Percentiles rank a stretch among this genome's conserved stretches.
phyloP scores from a whole-genome alignment of 2,113 vertebrate genomes.

The Caracal caracal region DNA sequence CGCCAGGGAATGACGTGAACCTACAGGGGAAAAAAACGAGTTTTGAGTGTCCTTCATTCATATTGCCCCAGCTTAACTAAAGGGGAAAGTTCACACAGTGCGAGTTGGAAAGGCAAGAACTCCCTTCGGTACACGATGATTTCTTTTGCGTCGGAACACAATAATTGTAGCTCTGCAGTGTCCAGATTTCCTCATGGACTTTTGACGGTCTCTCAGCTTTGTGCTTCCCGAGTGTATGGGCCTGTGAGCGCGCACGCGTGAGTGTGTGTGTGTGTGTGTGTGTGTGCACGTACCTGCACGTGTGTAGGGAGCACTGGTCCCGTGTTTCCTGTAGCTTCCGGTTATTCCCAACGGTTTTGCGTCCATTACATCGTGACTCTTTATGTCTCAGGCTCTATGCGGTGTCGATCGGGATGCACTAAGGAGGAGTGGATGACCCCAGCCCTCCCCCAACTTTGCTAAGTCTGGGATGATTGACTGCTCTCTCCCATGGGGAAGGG shows the following conservation, averaged over 20 bases:
- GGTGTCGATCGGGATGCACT: not conserved
- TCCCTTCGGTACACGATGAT: not conserved
- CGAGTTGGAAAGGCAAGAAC: not conserved
- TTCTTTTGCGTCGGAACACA: not conserved
- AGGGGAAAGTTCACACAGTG: not conserved
- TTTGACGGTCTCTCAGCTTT: not conserved
- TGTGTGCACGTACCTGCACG: accelerated
- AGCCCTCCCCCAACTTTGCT: too few relatives aligned
- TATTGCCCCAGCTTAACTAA: not conserved
- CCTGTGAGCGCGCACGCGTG: accelerated
- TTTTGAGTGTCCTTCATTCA: not conserved
- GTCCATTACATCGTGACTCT: not conserved
- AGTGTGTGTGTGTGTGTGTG: too few relatives aligned
- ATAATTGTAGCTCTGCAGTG: accelerated
- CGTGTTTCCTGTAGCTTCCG: not conserved
- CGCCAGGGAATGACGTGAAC: not conserved
- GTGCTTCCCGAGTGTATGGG: not conserved
- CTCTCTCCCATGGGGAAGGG: not conserved
- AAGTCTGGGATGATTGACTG: not conserved
- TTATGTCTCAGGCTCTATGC: not conserved
- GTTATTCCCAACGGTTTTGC: not conserved
- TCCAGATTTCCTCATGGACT: not conserved
- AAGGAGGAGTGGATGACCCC: too few relatives aligned
- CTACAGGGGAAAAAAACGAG: not conserved
- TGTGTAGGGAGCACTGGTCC: too few relatives aligned